A percentile compares a stretch with the other conserved stretches of the same genome.
These are phyloP conservation scores for Drosophila subpulchrella DNA, from an alignment of 1,140 invertebrate species.

Conservation along the genomic window DNA sequence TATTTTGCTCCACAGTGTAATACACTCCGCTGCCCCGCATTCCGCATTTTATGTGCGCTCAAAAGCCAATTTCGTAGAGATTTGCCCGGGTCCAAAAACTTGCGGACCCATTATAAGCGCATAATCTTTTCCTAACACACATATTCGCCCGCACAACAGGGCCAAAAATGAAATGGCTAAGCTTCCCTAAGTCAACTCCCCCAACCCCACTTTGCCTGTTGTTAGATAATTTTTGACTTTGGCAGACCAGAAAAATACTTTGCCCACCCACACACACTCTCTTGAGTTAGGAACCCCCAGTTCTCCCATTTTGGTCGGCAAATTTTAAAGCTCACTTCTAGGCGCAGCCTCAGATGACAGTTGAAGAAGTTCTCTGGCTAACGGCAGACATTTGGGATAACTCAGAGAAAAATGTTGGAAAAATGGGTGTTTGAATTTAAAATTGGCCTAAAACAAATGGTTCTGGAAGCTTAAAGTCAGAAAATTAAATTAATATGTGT, in stretches of 20 bases:
- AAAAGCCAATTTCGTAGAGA: constrained; percentile 82
- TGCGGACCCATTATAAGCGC: constrained; percentile 80
- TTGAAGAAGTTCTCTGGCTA: constrained; percentile 30
- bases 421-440: neutral
- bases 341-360: constrained; percentile 36
- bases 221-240: constrained; percentile 74
- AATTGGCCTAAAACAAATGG: neutral
- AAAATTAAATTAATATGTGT: neutral
- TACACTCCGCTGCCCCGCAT: constrained; percentile 53
- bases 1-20: constrained; percentile 72
- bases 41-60: constrained; percentile 80
- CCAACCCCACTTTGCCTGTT: constrained; percentile 24
- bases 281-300: neutral
- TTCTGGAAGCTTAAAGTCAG: neutral
- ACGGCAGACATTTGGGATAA: constrained; percentile 16
- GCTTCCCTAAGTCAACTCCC: constrained; percentile 44
- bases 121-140: constrained; percentile 78
- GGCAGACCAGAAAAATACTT: constrained; percentile 41
- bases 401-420: neutral
- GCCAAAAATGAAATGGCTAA: constrained; percentile 76
- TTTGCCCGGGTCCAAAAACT: constrained; percentile 68
- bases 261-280: constrained; percentile 3
- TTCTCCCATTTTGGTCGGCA: constrained; percentile 5
- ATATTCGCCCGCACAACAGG: constrained; percentile 22
- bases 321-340: constrained; percentile 45